These are phyloP conservation scores for Terrapene triunguis DNA, from an alignment of 2,113 vertebrate species.

Conservation along the genomic window DNA sequence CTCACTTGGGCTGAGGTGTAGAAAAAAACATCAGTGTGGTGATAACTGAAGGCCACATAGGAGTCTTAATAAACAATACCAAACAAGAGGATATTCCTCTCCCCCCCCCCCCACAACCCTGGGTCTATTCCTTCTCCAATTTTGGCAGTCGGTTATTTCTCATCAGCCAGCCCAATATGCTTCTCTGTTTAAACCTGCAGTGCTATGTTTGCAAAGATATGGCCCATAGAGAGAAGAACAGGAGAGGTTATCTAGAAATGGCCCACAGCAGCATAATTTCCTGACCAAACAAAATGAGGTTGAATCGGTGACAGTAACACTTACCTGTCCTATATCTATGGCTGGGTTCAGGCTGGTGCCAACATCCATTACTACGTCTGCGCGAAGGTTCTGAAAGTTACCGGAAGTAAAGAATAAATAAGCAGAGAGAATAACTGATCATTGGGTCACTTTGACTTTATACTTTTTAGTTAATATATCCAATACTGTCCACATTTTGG, in stretches of 20 bases:
- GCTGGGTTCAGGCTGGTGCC: constrained; percentile 96
- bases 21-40: not conserved
- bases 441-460: not conserved
- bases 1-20: not conserved
- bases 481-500: not conserved
- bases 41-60: not conserved
- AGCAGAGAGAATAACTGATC: not conserved
- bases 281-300: not conserved
- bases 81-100: not conserved
- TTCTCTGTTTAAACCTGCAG: not conserved
- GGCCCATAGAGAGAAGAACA: not conserved
- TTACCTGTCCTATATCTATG: constrained; percentile 96
- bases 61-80: not conserved
- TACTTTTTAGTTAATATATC: not conserved
- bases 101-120: not conserved
- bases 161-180: not conserved
- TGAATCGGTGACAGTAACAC: not conserved
- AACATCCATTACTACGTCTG: constrained; percentile 97
- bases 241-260: not conserved
- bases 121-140: not conserved
- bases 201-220: not conserved
- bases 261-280: not conserved
- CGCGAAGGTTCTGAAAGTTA: constrained; percentile 88
- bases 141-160: not conserved
- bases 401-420: constrained; percentile 13